Conservation (phyloP, 37 sponge, comb jelly and placozoan genomes). For the Agelas oroides region DNA sequence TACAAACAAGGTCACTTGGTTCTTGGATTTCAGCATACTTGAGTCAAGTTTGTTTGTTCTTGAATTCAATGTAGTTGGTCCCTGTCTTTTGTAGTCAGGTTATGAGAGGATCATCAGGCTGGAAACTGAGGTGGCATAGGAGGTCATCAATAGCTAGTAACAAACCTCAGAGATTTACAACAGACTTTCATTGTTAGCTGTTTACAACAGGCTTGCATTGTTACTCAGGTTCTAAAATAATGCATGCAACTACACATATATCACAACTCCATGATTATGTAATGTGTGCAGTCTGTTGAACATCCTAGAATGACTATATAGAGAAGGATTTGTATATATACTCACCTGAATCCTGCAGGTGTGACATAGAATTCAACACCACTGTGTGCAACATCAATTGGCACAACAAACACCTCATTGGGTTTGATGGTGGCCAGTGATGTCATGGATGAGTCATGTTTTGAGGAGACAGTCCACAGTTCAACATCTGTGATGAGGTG, state of each 20-base stretch:
- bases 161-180: too few relatives aligned
- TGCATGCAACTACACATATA: too few relatives aligned
- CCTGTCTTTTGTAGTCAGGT: constrained; percentile 23
- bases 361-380: constrained; percentile 25
- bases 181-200: too few relatives aligned
- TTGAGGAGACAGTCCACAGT: neutral
- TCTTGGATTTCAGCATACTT: too few relatives aligned
- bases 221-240: too few relatives aligned
- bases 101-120: neutral
- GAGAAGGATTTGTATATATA: neutral
- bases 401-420: constrained; percentile 46
- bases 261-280: too few relatives aligned
- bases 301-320: too few relatives aligned
- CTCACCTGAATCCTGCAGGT: constrained; percentile 57
- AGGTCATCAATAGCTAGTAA: too few relatives aligned
- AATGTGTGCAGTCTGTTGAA: too few relatives aligned
- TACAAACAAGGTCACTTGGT: neutral
- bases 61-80: constrained; percentile 10
- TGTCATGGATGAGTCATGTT: neutral
- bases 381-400: constrained; percentile 27
- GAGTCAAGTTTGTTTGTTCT: constrained; percentile 1
- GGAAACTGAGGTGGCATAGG: neutral
- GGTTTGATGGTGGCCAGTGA: constrained; percentile 30
- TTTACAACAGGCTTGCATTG: too few relatives aligned
- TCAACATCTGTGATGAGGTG: constrained; percentile 33